These are phyloP conservation scores for Mesorhabditis spiculigera DNA, from an alignment of 2,888 invertebrate genomes.

Conservation along the genomic window DNA sequence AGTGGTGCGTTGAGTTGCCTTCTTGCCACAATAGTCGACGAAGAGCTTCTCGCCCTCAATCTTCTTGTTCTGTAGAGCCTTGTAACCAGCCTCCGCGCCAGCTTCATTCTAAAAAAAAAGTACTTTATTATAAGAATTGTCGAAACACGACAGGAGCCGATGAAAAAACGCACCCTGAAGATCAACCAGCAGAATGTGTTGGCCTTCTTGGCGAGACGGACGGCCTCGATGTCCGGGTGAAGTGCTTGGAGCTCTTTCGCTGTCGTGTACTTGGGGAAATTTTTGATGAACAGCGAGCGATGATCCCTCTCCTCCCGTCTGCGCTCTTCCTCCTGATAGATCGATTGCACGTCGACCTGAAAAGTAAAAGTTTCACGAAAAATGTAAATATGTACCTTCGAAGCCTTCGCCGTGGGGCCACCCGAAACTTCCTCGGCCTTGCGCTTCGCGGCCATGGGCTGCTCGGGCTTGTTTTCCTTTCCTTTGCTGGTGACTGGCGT, in stretches of 20 bases:
- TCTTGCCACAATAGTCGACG: conserved; percentile 39
- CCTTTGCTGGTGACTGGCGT: too few species aligned
- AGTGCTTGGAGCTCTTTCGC: conserved; percentile 17
- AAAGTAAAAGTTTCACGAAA: conserved; percentile 2
- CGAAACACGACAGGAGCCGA: conserved; percentile 14
- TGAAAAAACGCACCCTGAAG: conserved; percentile 36
- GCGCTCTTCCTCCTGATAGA: conserved; percentile 37
- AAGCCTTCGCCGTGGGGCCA: conserved; percentile 12
- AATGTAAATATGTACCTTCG: conserved; percentile 8
- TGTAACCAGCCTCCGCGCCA: conserved; percentile 16
- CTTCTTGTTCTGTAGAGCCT: conserved; percentile 19
- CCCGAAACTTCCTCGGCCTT: conserved; percentile 23
- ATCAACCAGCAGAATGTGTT: conserved; percentile 39
- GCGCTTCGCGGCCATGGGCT: conserved; percentile 19
- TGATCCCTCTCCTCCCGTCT: conserved; percentile 38
- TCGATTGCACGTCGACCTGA: conserved; percentile 12
- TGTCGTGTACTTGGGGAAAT: conserved; percentile 31
- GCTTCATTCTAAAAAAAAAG: conserved; percentile 6
- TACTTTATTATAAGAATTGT: not conserved
- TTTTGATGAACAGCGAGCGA: conserved; percentile 42
- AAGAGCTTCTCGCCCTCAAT: conserved; percentile 23
- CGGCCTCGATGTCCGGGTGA: conserved; percentile 26
- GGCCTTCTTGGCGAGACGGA: conserved; percentile 27
- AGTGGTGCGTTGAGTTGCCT: conserved; percentile 6
- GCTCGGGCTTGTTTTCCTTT: too few species aligned